A percentile compares a stretch with the other conserved stretches of the same genome.
Conservation (phyloP, 2,797 vertebrate species). For the Muscicapa striata region DNA sequence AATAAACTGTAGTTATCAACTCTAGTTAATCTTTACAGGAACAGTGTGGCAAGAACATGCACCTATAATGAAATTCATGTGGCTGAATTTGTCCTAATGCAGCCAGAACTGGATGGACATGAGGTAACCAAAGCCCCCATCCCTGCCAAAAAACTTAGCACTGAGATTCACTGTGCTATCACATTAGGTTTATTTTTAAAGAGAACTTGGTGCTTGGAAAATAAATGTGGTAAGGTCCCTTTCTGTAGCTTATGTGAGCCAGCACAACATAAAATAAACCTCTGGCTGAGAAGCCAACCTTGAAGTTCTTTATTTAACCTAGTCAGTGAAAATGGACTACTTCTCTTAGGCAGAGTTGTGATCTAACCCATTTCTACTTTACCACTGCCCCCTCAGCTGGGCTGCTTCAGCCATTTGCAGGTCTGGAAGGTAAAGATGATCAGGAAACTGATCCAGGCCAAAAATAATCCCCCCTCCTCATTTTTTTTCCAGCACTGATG, state of each 20-base stretch:
- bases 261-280: background rate
- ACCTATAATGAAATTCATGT: background rate
- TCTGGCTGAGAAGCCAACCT: background rate
- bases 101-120: background rate
- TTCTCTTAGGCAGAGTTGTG: background rate
- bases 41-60: background rate
- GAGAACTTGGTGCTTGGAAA: background rate
- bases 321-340: background rate
- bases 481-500: background rate
- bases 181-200: background rate
- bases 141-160: background rate
- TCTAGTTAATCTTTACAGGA: slow-evolving; percentile 43
- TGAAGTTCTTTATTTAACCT: background rate
- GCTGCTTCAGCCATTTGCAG: background rate
- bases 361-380: background rate
- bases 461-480: background rate
- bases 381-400: background rate
- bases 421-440: background rate
- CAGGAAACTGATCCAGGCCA: background rate
- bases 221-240: background rate
- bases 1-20: background rate
- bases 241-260: background rate
- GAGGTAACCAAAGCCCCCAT: background rate
- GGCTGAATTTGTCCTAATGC: background rate
- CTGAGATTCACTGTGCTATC: background rate